These are phyloP conservation scores for Panthera tigris DNA, from an alignment of 2,113 vertebrate genomes.

Conservation along the genomic window DNA sequence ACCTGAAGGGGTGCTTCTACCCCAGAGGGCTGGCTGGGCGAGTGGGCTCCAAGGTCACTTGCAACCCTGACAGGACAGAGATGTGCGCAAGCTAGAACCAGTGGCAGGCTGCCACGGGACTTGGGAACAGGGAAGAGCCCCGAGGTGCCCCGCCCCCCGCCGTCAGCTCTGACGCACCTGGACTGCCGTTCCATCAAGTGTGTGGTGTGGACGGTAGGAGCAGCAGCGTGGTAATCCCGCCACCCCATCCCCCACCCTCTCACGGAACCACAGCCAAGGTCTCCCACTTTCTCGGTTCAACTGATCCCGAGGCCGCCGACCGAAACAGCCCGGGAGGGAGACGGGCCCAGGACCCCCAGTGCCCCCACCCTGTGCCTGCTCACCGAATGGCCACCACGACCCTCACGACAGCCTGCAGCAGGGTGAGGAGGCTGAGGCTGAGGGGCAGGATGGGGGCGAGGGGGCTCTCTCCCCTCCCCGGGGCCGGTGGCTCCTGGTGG, in stretches of 20 bases:
- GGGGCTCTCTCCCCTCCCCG: rapidly evolving
- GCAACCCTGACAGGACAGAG: neutral
- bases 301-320: neutral
- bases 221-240: neutral
- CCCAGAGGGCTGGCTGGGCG: neutral
- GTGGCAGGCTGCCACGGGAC: neutral
- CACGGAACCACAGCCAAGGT: neutral
- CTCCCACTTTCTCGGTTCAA: neutral
- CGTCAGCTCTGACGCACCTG: neutral
- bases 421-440: neutral
- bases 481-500: neutral
- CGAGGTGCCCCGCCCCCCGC: neutral
- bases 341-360: neutral
- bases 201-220: neutral
- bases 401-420: neutral
- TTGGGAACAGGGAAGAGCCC: neutral
- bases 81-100: neutral
- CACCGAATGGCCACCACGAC: neutral
- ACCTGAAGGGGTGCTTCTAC: neutral
- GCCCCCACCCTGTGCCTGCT: neutral
- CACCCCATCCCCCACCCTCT: neutral
- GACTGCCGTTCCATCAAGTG: neutral
- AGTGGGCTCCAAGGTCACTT: neutral
- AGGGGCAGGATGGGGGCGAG: neutral
- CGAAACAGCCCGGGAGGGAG: neutral